Evolutionary conservation across 1,140 invertebrate species (phyloP).

Genomic region (Pachyrhynchus sulphureomaculatus): DNA sequence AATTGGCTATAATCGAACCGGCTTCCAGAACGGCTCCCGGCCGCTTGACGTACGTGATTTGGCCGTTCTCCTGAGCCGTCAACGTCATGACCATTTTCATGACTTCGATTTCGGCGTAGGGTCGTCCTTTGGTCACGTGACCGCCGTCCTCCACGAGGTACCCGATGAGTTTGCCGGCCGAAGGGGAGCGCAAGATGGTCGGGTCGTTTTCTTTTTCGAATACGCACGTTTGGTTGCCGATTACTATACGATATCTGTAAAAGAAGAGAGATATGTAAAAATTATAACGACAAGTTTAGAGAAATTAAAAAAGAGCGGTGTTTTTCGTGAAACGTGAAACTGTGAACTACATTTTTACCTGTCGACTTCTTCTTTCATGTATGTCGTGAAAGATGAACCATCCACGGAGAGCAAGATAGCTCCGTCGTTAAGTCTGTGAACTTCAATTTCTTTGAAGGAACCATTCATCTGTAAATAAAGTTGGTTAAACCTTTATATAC

Average conservation of each 20-base stretch:
- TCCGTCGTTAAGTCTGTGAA: conserved; percentile 89
- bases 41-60: conserved; percentile 83
- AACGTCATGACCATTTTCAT: conserved; percentile 99
- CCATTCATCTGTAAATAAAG: conserved; percentile 74
- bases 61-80: conserved; percentile 82
- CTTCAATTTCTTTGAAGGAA: conserved; percentile 91
- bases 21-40: conserved; percentile 95
- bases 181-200: conserved; percentile 88
- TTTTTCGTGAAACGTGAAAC: no score
- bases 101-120: conserved; percentile 56
- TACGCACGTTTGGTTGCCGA: conserved; percentile 96
- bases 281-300: no score
- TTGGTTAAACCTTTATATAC: no score
- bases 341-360: no score
- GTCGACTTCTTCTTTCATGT: conserved; percentile 97
- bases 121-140: conserved; percentile 69
- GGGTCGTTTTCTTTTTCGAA: conserved; percentile 99
- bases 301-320: no score
- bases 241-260: conserved; percentile 82
- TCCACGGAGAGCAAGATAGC: conserved; percentile 89
- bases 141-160: conserved; percentile 93
- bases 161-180: conserved; percentile 93
- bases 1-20: conserved; percentile 83
- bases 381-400: conserved; percentile 92
- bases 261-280: no score